phyloP scores from a whole-genome alignment of 2,888 invertebrate species.

The Biston stratarius region DNA sequence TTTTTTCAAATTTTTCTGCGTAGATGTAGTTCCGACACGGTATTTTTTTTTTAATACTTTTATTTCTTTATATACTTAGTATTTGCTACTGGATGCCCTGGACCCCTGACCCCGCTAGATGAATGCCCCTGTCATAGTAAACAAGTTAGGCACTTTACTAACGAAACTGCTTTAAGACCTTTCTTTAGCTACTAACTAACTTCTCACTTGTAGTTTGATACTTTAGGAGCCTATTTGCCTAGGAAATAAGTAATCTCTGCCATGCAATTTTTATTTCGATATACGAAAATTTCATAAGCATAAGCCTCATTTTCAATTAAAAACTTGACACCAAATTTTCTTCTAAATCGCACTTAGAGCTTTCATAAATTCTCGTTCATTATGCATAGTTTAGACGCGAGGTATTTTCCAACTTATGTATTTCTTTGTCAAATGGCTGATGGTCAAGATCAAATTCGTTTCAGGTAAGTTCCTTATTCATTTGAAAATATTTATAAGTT shows the following conservation, averaged over 20 bases:
- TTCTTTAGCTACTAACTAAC: slow-evolving; percentile 50
- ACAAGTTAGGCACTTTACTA: slow-evolving; percentile 69
- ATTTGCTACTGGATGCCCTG: slow-evolving; percentile 84
- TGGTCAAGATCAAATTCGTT: background rate
- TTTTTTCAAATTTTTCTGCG: slow-evolving; percentile 59
- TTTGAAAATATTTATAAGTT: background rate
- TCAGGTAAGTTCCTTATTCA: background rate
- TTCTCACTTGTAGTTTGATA: slow-evolving; percentile 48
- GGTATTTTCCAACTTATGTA: background rate
- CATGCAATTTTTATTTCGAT: slow-evolving; percentile 14
- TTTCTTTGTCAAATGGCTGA: background rate
- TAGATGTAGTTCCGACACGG: slow-evolving; percentile 79
- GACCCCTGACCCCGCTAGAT: slow-evolving; percentile 77
- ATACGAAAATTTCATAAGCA: background rate
- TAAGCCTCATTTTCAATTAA: slow-evolving; percentile 23
- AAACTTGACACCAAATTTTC: background rate
- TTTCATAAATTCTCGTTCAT: background rate
- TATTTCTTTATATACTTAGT: slow-evolving; percentile 69
- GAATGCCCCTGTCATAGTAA: slow-evolving; percentile 79
- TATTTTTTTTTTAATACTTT: slow-evolving; percentile 58
- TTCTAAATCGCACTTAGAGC: background rate
- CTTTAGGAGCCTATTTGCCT: slow-evolving; percentile 30
- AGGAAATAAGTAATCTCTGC: slow-evolving; percentile 11
- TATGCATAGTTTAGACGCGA: background rate
- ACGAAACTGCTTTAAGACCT: slow-evolving; percentile 74